These are phyloP conservation scores for Pardosa pseudoannulata DNA, from an alignment of 2,888 invertebrate species.

Conservation along the genomic window DNA sequence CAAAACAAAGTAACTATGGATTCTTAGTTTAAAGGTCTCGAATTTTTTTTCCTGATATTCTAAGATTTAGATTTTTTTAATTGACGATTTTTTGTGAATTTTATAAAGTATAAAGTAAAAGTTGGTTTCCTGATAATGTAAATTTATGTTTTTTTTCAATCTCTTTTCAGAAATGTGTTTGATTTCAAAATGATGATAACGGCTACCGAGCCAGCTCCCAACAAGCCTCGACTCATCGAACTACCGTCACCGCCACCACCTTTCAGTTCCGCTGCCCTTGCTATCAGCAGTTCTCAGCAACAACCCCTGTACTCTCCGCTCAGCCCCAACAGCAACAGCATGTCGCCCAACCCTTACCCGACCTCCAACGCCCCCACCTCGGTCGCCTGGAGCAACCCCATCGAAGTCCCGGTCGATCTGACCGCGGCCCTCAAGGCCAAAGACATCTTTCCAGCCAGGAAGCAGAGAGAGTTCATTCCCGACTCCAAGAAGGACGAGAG, in stretches of 20 bases:
- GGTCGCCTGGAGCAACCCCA: slow-evolving; percentile 23
- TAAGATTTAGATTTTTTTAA: too few relatives aligned
- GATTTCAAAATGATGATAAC: slow-evolving; percentile 58
- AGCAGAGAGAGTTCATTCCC: slow-evolving; percentile 96
- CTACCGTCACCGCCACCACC: slow-evolving; percentile 26
- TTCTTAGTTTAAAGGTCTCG: too few relatives aligned
- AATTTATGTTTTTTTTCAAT: slow-evolving; percentile 4
- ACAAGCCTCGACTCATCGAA: slow-evolving; percentile 24
- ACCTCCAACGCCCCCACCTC: slow-evolving; percentile 6
- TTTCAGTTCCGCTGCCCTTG: not conserved
- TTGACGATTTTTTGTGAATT: too few relatives aligned
- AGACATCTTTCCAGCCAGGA: slow-evolving; percentile 80
- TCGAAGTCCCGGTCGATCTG: slow-evolving; percentile 59
- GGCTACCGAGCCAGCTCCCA: slow-evolving; percentile 25
- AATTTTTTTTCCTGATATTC: too few relatives aligned
- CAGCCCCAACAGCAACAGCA: slow-evolving; percentile 31
- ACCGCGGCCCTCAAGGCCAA: slow-evolving; percentile 51
- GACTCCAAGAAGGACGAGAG: slow-evolving; percentile 97
- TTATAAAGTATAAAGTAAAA: too few relatives aligned
- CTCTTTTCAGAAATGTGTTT: slow-evolving; percentile 21
- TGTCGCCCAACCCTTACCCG: slow-evolving; percentile 61
- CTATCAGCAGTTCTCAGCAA: not conserved
- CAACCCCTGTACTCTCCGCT: slow-evolving; percentile 43
- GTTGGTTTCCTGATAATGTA: too few relatives aligned
- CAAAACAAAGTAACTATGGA: too few relatives aligned